phyloP scores from a whole-genome alignment of 2,797 vertebrate species.

The Pangasius macronema region DNA sequence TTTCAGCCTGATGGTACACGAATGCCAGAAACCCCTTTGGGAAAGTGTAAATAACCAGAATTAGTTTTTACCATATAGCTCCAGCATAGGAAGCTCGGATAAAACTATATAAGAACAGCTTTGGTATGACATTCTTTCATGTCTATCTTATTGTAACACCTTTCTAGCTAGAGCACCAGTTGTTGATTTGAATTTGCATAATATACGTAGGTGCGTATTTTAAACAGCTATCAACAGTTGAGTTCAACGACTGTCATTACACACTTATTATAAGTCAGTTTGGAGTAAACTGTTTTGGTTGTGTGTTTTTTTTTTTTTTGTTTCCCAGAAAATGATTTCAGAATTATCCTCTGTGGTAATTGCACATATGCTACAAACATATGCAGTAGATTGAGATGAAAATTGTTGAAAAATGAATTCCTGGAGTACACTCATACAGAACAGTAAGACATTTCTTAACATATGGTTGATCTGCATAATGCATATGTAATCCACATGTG shows the following conservation, averaged over 20 bases:
- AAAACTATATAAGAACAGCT: neutral
- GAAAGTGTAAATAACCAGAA: neutral
- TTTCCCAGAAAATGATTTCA: neutral
- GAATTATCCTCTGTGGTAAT: neutral
- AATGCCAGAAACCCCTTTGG: neutral
- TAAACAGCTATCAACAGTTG: neutral
- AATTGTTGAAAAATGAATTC: neutral
- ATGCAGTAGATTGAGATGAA: neutral
- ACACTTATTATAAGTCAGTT: neutral
- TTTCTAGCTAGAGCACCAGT: neutral
- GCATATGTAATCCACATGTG: conserved; percentile 11
- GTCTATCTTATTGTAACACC: neutral
- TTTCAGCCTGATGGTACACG: neutral
- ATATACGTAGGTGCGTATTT: neutral
- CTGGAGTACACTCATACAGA: conserved; percentile 2
- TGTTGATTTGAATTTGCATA: neutral
- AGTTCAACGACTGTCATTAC: neutral
- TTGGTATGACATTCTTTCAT: neutral
- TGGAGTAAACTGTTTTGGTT: neutral
- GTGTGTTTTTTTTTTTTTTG: neutral
- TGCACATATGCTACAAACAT: conserved; percentile 15
- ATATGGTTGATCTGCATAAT: conserved; percentile 23
- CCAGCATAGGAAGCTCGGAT: neutral
- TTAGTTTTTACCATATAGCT: neutral
- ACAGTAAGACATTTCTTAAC: conserved; percentile 1